Conservation (phyloP, 2,113 vertebrate species). For the Cettia cetti region DNA sequence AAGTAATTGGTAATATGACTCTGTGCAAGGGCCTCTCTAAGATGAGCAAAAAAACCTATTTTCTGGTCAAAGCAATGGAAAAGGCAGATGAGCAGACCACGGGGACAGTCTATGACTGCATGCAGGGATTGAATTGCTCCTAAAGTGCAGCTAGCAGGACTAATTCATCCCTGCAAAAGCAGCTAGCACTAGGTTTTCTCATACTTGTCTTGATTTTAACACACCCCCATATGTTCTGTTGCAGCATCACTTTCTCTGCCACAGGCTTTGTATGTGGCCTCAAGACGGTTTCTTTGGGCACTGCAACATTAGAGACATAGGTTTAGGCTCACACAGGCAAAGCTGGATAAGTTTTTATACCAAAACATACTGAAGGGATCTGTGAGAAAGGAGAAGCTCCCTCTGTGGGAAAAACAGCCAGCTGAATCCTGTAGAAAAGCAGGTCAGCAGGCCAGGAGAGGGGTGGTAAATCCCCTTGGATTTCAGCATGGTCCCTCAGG, state of each 20-base stretch:
- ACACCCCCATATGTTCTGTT: neutral
- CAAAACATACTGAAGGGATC: neutral
- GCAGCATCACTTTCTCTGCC: neutral
- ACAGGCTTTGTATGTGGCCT: neutral
- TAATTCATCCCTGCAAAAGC: neutral
- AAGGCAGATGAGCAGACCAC: neutral
- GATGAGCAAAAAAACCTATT: neutral
- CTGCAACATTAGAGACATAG: neutral
- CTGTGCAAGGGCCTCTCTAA: neutral
- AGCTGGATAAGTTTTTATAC: neutral
- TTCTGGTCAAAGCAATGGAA: neutral
- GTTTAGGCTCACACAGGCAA: neutral
- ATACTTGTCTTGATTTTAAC: neutral
- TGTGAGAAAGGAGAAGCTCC: neutral
- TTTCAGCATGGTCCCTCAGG: neutral
- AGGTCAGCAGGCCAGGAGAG: neutral
- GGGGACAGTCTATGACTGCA: neutral
- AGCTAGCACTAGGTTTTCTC: neutral
- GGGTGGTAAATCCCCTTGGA: neutral
- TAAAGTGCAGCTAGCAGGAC: neutral
- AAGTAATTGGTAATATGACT: slow-evolving; percentile 27
- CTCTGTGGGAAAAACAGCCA: neutral
- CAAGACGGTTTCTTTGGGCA: neutral
- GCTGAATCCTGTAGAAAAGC: neutral
- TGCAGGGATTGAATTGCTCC: neutral